Evolutionary conservation across 1,140 invertebrate genomes (phyloP).

Genomic region (Macrotrachela quadricornifera): DNA sequence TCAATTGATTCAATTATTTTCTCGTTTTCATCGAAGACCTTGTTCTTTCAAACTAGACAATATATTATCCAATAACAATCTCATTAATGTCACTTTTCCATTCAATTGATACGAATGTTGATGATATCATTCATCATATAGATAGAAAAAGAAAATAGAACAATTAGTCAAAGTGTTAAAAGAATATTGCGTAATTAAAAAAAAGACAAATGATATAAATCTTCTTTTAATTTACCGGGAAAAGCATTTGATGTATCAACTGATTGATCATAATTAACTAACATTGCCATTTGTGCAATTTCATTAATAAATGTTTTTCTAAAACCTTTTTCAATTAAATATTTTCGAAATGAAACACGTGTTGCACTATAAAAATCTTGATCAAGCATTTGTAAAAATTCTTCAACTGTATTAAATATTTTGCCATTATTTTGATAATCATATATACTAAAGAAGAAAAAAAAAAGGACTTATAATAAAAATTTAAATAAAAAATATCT

Average conservation of each 20-base stretch:
- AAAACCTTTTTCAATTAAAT: conserved; percentile 30
- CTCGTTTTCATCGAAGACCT: too few species aligned
- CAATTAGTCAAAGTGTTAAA: background rate
- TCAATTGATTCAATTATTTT: too few species aligned
- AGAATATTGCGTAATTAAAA: background rate
- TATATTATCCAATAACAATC: too few species aligned
- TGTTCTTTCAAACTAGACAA: too few species aligned
- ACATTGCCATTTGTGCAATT: conserved; percentile 34
- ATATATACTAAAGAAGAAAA: conserved; percentile 35
- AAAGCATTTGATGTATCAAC: conserved; percentile 13
- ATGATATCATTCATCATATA: too few species aligned
- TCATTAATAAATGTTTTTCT: conserved; percentile 35
- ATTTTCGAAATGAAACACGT: conserved; percentile 22
- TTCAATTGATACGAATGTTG: too few species aligned
- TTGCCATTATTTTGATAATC: conserved; percentile 33
- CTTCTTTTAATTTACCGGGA: background rate
- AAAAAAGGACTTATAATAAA: too few species aligned
- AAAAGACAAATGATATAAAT: background rate
- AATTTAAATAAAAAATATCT: background rate
- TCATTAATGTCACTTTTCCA: too few species aligned
- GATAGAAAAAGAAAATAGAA: background rate
- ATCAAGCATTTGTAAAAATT: conserved; percentile 36
- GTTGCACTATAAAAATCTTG: conserved; percentile 32
- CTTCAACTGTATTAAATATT: conserved; percentile 33
- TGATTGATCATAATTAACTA: conserved; percentile 43